Percentiles rank a stretch among this genome's conserved stretches.
phyloP scores from a whole-genome alignment of 2,888 invertebrate genomes.

The Drosophila tripunctata region DNA sequence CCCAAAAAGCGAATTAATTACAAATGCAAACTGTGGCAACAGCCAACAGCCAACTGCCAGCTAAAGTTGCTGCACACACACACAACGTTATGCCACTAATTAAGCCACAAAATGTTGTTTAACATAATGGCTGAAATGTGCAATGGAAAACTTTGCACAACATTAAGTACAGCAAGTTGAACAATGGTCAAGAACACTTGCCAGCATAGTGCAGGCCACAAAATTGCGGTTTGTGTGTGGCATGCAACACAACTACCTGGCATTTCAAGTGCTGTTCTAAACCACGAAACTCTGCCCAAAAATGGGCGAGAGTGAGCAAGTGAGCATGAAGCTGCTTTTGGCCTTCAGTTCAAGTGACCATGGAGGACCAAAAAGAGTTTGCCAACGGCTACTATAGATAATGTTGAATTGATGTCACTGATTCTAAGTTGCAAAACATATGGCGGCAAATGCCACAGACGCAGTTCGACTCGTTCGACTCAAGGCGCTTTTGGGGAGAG shows the following conservation, averaged over 20 bases:
- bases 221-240: conserved; percentile 9
- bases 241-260: conserved; percentile 25
- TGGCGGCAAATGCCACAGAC: no score
- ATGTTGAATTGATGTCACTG: conserved; percentile 13
- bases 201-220: not conserved
- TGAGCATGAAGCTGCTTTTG: not conserved
- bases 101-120: conserved; percentile 24
- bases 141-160: no score
- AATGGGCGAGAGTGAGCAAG: not conserved
- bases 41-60: not conserved
- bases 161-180: no score
- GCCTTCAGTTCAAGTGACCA: conserved; percentile 18
- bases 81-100: conserved; percentile 39
- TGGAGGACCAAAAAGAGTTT: conserved; percentile 1
- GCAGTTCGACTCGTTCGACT: no score
- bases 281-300: no score
- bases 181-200: conserved; percentile 1
- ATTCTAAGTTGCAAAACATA: conserved; percentile 10
- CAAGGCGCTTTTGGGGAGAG: not conserved
- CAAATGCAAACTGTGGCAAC: conserved; percentile 51
- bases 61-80: conserved; percentile 3
- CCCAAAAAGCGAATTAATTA: conserved; percentile 65
- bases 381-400: conserved; percentile 10
- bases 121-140: no score
- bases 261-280: conserved; percentile 36